Conservation (phyloP, 2,888 invertebrate genomes). For the Petrophora chlorosata region DNA sequence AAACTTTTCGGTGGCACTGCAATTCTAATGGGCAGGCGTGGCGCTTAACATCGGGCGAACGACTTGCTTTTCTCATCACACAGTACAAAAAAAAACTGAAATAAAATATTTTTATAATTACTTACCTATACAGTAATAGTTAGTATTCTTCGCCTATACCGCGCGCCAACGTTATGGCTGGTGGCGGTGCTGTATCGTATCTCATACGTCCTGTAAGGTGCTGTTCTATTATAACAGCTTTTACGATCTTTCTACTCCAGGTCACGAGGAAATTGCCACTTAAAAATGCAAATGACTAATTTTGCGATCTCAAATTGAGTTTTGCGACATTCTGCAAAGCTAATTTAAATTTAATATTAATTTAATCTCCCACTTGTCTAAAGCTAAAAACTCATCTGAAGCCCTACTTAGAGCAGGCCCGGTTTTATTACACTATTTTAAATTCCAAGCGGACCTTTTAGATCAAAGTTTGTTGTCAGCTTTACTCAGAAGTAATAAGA, state of each 20-base stretch:
- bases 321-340: neutral
- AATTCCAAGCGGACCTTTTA: neutral
- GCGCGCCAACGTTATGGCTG: too few species aligned
- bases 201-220: neutral
- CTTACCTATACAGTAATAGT: too few species aligned
- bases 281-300: conserved; percentile 50
- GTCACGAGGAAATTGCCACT: conserved; percentile 43
- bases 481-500: too few species aligned
- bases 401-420: neutral
- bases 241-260: neutral
- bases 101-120: too few species aligned
- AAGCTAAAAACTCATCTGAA: neutral
- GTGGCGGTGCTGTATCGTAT: neutral
- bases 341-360: conserved; percentile 25
- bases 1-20: too few species aligned
- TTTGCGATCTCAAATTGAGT: conserved; percentile 16
- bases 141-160: too few species aligned
- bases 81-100: too few species aligned
- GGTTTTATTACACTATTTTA: neutral
- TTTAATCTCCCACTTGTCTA: neutral
- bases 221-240: neutral
- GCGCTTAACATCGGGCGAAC: too few species aligned
- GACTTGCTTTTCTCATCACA: too few species aligned
- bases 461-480: neutral
- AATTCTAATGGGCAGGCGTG: too few species aligned